Percentiles rank a stretch among this genome's conserved stretches.
These are phyloP conservation scores for Hymenopus coronatus DNA, from an alignment of 2,888 invertebrate genomes.

Conservation along the genomic window DNA sequence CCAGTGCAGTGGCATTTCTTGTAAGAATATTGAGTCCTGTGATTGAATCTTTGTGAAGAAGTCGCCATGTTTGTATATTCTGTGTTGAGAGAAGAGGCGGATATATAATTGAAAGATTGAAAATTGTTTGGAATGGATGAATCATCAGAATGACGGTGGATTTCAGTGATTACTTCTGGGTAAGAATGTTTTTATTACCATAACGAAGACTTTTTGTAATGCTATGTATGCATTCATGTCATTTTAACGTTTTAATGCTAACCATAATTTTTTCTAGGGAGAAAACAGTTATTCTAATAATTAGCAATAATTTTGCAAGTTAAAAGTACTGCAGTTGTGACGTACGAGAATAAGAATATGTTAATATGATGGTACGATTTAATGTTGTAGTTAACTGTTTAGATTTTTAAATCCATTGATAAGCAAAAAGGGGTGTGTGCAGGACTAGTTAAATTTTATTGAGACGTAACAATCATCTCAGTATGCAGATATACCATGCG, in stretches of 20 bases:
- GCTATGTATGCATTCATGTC: background rate
- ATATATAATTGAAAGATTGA: background rate
- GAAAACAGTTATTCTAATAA: too few species aligned
- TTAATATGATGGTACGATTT: too few species aligned
- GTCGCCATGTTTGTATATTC: background rate
- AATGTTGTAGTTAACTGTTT: too few species aligned
- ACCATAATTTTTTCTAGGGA: background rate
- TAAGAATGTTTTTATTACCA: constrained; percentile 42
- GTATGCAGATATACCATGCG: too few species aligned
- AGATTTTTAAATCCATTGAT: too few species aligned
- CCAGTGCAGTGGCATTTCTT: background rate
- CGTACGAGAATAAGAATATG: too few species aligned
- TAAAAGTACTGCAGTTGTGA: too few species aligned
- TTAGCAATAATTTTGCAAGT: too few species aligned
- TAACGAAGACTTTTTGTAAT: background rate
- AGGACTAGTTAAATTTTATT: too few species aligned
- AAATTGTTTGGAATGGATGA: constrained; percentile 33
- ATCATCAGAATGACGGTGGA: constrained; percentile 54
- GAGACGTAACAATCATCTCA: too few species aligned
- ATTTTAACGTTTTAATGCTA: background rate
- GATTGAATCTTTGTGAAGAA: background rate
- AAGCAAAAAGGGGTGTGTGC: too few species aligned
- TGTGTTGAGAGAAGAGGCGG: background rate
- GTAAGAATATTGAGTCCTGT: background rate
- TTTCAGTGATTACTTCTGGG: constrained; percentile 60